These are phyloP conservation scores for Neoscelio sp. DNA, from an alignment of 2,888 invertebrate genomes.

Conservation along the genomic window DNA sequence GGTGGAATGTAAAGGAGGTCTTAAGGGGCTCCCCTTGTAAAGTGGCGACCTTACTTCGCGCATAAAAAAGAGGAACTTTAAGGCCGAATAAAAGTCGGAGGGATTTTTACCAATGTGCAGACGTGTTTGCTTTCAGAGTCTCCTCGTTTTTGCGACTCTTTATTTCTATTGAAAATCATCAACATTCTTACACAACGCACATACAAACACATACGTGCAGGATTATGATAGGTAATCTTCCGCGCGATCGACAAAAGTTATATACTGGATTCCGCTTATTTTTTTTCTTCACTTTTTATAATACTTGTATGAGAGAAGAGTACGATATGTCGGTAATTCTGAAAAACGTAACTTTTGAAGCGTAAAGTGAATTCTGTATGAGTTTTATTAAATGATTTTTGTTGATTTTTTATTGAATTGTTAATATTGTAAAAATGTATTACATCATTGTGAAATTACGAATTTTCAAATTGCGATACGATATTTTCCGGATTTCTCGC, in stretches of 20 bases:
- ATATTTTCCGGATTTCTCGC: too few relatives aligned
- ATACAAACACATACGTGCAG: slow-evolving; percentile 6
- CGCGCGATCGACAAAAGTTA: neutral
- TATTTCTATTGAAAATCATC: slow-evolving; percentile 45
- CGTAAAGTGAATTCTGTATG: too few relatives aligned
- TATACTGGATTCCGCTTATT: too few relatives aligned
- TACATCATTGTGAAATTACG: too few relatives aligned
- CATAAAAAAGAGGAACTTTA: slow-evolving; percentile 54
- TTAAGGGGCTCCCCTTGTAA: slow-evolving; percentile 55
- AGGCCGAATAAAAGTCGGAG: slow-evolving; percentile 47
- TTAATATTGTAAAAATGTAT: too few relatives aligned
- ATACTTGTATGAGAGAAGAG: too few relatives aligned
- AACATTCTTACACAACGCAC: slow-evolving; percentile 21
- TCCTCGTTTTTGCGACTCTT: neutral
- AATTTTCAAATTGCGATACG: too few relatives aligned
- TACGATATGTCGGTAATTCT: too few relatives aligned
- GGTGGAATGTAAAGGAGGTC: slow-evolving; percentile 67
- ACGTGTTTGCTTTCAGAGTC: slow-evolving; percentile 28
- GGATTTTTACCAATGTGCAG: slow-evolving; percentile 24
- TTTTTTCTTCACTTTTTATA: too few relatives aligned
- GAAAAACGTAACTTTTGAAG: too few relatives aligned
- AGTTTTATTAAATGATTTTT: too few relatives aligned
- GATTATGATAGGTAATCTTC: slow-evolving; percentile 15
- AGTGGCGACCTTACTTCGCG: slow-evolving; percentile 51
- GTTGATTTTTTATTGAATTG: too few relatives aligned